Evolutionary conservation across 2,797 vertebrate species (phyloP), one percentile per base, ranked within the genome.

Genomic region (Pteronotus mesoamericanus): DNA sequence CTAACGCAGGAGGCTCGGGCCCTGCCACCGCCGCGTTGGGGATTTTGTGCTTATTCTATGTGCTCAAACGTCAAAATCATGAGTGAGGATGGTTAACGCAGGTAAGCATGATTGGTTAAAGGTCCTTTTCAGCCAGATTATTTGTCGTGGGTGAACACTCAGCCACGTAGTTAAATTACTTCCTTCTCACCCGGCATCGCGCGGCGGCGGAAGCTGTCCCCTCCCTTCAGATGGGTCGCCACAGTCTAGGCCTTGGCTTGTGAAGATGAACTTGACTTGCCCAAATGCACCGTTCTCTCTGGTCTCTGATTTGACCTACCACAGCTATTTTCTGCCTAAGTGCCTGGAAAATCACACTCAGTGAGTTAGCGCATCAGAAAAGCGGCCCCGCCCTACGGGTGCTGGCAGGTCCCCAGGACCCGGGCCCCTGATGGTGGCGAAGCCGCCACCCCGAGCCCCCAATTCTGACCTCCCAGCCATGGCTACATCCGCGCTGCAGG

Each of bases 401-500:
- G 26, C 26, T 26, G 10, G 24, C 26, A 2, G 57, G 29, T 9
- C 10, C 19, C 21, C 9, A 21, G n/a, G 37, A 80, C 90, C 57
- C 44, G 55, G 42, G 72, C 78, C 61, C 6, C 57, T 0, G 0
- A 55, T 9, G 44, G 34, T 44, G 74, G 59, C 26, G 12, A 61
- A 29, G 59, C 59, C 12, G 8, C 59, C 26, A 32, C 11, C 11
- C 3, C 0, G 51, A 10, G 26, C 32, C 37, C 86, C 91, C 55
- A 0, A 83, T 83, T 93, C 87, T 15, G 12, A 96, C 61, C 34
- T 55, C 7, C 92, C 91, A 80, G 82, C 48, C 79, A 93, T 64
- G 94, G 55, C 22, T 83, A 85, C 90, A 32, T 94, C 84, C 95
- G 78, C 46, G 96, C 6, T 83, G 77, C 94, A 94, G 90, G 44